Base-by-base conservation (phyloP, 2,888 invertebrate species). In the Lepidochrysops patricia region DNA sequence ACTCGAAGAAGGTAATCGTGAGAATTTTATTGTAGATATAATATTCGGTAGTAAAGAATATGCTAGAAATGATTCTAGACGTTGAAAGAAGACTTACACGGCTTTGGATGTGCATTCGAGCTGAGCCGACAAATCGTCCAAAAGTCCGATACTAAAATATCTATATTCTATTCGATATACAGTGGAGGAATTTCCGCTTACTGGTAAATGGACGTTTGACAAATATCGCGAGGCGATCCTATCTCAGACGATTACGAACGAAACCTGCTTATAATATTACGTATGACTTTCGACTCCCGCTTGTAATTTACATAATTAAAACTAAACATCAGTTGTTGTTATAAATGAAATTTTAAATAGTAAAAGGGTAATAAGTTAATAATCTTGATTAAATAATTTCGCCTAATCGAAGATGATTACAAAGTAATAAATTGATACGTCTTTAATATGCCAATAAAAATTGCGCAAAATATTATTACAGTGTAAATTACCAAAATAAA, bases 91-190 rank as follows among this genome's bases (percentile, higher is more conserved):
- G 13, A 26, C 15, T 12, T 9, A 52, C 54, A 54, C 54, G 54
- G 54, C 15, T 15, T 29, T 9, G 29, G 54, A 54, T 19, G 27
- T 60, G 35, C 58, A 43, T 50, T 57, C 35, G 60, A 64, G 61
- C 66, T 65, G 65, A 66, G 64, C 62, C 62, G 63, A 29, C 35
- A 2, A 13, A 13, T 3, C 4, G 4, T 68, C 70, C 70, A 72
- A 68, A 77, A 79, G 74, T 71, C 66, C 75, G 70, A 73, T 72
- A 75, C 75, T 76, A 78, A 72, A 75, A 75, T 75, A 79, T 74
- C 76, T n/a, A n/a, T n/a, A n/a, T n/a, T n/a, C n/a, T 80, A 80
- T 76, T 77, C 75, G 76, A 80, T 84, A 86, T 84, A 87, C 86
- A 87, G 86, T 80, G 79, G 85, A 87, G 88, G 85, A 87, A 88